Evolutionary conservation across 2,113 vertebrate genomes (phyloP).

Genomic region (Gymnobelideus leadbeateri): DNA sequence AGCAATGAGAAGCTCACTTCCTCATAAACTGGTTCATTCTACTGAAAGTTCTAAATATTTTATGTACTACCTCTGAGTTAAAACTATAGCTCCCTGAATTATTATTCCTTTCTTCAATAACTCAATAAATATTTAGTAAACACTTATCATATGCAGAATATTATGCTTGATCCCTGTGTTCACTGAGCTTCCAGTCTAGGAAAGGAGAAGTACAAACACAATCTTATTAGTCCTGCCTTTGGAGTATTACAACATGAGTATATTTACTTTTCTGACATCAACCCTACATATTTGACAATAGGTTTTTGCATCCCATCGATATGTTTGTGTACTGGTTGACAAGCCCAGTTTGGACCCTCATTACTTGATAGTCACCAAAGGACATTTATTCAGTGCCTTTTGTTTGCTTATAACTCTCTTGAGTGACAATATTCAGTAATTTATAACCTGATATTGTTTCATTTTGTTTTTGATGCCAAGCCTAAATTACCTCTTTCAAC

Average conservation of each 20-base stretch:
- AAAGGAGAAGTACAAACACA: neutral
- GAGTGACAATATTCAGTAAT: neutral
- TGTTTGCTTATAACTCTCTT: neutral
- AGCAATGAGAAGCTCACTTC: neutral
- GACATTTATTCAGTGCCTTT: neutral
- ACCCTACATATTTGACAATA: neutral
- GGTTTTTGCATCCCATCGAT: neutral
- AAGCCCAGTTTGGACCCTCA: neutral
- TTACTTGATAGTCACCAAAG: neutral
- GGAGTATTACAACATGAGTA: neutral
- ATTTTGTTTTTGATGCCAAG: neutral
- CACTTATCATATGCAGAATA: neutral
- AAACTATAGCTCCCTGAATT: neutral
- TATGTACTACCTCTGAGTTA: neutral
- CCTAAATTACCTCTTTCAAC: neutral
- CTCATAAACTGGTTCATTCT: neutral
- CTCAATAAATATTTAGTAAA: neutral
- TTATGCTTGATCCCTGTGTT: neutral
- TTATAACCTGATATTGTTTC: neutral
- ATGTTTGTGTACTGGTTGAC: neutral
- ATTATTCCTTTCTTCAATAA: neutral
- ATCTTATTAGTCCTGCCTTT: neutral
- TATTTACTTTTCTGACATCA: neutral
- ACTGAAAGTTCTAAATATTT: neutral
- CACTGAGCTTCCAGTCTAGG: neutral